Evolutionary conservation across 2,797 vertebrate species (phyloP), one percentile per base, ranked within the genome.

Genomic region (Philypnodon macrostomus): DNA sequence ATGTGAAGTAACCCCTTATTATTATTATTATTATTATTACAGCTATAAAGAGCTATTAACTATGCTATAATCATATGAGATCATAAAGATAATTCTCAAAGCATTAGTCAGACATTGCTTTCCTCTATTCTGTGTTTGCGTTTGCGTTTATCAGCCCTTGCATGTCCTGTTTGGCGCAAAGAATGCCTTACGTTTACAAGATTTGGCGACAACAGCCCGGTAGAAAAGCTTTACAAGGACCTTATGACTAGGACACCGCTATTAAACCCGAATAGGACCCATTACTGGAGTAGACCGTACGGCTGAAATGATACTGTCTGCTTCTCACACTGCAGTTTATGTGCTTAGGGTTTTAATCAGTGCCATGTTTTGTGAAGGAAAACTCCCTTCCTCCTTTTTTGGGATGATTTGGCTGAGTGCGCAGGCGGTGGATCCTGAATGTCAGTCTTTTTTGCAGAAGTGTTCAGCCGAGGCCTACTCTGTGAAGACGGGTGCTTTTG

Each of bases 271-370:
- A 23, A 23, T 3, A 23, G 21, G 21, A 23, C 6, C 21, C 6
- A 23, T 23, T n/a, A 23, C 3, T 23, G 21, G 38, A 24, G 39
- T 12, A n/a, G n/a, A n/a, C n/a, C n/a, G n/a, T n/a, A n/a, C n/a
- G n/a, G n/a, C n/a, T n/a, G n/a, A n/a, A n/a, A n/a, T 55, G 61
- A 58, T 71, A 50, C 31, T 48, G 39, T 53, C 31, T 49, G 58
- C 36, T 49, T 75, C 30, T 29, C 32, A 55, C 48, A n/a, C 49
- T 19, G 51, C 62, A 32, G 53, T 33, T 50, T 7, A 42, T 75
- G 77, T 75, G 71, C 70, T 70, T 30, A 50, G 71, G 60, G 63
- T 67, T 72, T 79, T 77, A 79, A 75, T 81, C 74, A 70, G 70
- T 11, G n/a, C 63, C 47, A 63, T 75, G 70, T 72, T 83, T 82